Conservation (phyloP, 2,888 invertebrate species). For the Cyaniris semiargus region DNA sequence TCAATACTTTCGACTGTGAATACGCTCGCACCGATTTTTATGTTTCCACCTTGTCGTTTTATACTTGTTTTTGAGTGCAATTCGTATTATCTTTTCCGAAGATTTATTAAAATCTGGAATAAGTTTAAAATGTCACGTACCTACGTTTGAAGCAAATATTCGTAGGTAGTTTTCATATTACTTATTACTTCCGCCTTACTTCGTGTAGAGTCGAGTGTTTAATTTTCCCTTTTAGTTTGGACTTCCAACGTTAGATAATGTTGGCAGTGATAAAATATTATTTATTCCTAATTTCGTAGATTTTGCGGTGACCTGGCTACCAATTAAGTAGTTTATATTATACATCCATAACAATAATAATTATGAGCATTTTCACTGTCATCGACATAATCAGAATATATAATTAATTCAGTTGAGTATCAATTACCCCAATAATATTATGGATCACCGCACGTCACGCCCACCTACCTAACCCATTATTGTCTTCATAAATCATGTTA, state of each 20-base stretch:
- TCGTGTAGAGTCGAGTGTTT: too few species aligned
- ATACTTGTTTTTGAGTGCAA: slow-evolving; percentile 26
- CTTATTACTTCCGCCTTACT: not conserved
- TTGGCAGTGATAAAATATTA: too few species aligned
- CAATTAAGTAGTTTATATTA: not conserved
- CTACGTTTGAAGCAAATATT: not conserved
- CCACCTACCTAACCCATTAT: not conserved
- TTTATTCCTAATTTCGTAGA: not conserved
- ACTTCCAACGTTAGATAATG: too few species aligned
- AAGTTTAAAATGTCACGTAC: slow-evolving; percentile 13
- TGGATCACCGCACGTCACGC: slow-evolving; percentile 1
- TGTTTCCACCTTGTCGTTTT: slow-evolving; percentile 44
- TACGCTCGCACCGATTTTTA: slow-evolving; percentile 55
- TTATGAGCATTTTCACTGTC: not conserved
- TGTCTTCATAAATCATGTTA: not conserved
- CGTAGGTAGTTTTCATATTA: not conserved
- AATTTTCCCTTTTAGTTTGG: too few species aligned
- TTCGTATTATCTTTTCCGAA: not conserved
- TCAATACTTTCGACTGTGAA: slow-evolving; percentile 56
- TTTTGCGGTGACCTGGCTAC: not conserved
- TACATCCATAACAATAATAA: not conserved
- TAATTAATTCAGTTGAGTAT: slow-evolving; percentile 1
- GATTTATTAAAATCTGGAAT: not conserved
- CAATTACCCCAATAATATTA: not conserved
- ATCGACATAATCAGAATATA: not conserved